phyloP scores from a whole-genome alignment of 2,888 invertebrate genomes.

The Ligdia adustata region DNA sequence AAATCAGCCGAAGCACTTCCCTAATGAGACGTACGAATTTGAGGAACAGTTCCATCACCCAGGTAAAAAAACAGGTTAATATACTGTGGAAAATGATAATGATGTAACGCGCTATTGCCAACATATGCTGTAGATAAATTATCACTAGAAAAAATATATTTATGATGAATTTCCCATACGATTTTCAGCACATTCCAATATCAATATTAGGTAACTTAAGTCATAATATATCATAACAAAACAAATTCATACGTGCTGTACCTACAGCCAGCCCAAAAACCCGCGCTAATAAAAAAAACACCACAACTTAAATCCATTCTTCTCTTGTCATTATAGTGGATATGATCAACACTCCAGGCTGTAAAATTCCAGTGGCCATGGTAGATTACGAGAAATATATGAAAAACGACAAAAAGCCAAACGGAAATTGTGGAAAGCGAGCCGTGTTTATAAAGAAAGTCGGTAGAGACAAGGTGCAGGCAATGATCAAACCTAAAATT shows the following conservation, averaged over 20 bases:
- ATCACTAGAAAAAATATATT: too few relatives aligned
- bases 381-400: slow-evolving; percentile 48
- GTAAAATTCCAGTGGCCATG: slow-evolving; percentile 60
- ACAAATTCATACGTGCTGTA: too few relatives aligned
- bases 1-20: slow-evolving; percentile 33
- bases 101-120: too few relatives aligned
- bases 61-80: slow-evolving; percentile 50
- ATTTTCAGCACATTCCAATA: too few relatives aligned
- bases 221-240: too few relatives aligned
- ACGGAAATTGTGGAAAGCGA: slow-evolving; percentile 55
- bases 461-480: slow-evolving; percentile 48
- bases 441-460: slow-evolving; percentile 61
- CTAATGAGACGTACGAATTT: slow-evolving; percentile 49
- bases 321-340: slow-evolving; percentile 49
- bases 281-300: too few relatives aligned
- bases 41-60: slow-evolving; percentile 42
- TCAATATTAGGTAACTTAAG: too few relatives aligned
- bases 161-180: too few relatives aligned
- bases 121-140: too few relatives aligned
- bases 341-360: slow-evolving; percentile 61
- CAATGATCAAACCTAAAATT: slow-evolving; percentile 49
- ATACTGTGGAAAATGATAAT: too few relatives aligned
- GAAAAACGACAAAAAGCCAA: slow-evolving; percentile 32
- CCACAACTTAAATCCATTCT: too few relatives aligned
- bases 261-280: too few relatives aligned